phyloP scores from a whole-genome alignment of 2,888 invertebrate genomes.

The Scaptomyza caliginosa region DNA sequence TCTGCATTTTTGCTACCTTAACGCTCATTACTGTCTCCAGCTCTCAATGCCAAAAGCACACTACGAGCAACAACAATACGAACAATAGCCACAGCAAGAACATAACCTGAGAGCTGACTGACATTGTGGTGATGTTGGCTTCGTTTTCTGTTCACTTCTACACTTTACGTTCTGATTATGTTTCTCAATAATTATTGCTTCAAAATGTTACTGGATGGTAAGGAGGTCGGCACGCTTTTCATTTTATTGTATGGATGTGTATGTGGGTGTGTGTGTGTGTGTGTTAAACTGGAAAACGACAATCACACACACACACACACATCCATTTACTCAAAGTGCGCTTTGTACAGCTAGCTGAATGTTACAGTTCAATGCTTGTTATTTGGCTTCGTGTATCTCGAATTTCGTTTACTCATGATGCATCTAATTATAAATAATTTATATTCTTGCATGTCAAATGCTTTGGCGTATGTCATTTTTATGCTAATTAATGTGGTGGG shows the following conservation, averaged over 20 bases:
- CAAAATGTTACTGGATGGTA: slow-evolving; percentile 48
- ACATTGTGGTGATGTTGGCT: slow-evolving; percentile 34
- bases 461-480: neutral
- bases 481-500: neutral
- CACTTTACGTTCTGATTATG: slow-evolving; percentile 23
- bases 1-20: slow-evolving; percentile 40
- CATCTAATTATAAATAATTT: neutral
- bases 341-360: neutral
- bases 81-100: slow-evolving; percentile 1
- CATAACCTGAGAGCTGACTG: slow-evolving; percentile 20
- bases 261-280: neutral
- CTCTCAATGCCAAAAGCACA: slow-evolving; percentile 21
- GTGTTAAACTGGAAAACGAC: too few relatives aligned
- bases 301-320: neutral
- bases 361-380: neutral
- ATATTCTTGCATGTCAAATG: neutral
- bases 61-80: slow-evolving; percentile 6
- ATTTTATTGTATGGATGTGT: neutral
- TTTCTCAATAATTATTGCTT: slow-evolving; percentile 68
- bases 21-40: slow-evolving; percentile 33
- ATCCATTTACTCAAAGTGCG: neutral
- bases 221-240: slow-evolving; percentile 6
- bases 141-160: slow-evolving; percentile 20
- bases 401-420: neutral
- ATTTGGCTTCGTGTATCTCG: neutral